Evolutionary conservation across 1,140 invertebrate species (phyloP), one percentile per base, ranked within the genome.

Genomic region (Notospermus geniculatus): DNA sequence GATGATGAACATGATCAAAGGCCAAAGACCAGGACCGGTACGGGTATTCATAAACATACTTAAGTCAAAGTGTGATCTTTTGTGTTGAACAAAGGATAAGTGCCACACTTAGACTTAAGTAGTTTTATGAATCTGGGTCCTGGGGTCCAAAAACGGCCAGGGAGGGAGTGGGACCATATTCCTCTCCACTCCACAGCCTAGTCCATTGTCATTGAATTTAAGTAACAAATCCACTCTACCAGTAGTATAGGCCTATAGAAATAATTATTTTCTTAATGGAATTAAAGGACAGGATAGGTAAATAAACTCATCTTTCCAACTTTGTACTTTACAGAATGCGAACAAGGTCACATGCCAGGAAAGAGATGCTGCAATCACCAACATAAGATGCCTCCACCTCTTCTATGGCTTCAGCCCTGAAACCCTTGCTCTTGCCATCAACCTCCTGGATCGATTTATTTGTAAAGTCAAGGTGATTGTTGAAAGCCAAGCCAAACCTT

Each of bases 401-500:
- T 66, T 66, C 64, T 66, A 62, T 46, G 54, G 54, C 17, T 63
- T 36, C 56, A 59, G 32, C 55, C 68, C 68, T 11, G 57, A 58
- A 27, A 69, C 68, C 7, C 57, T 65, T 54, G 60, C 61, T 19
- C 61, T 65, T 4, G 28, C 57, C 27, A 57, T 54, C 36, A 65
- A 57, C 43, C 56, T 69, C 15, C 27, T 69, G 22, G 68, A 69
- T 36, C 25, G 58, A 25, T 62, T 69, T 41, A 43, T 69, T 7
- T 28, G 56, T 2, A 56, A 66, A 54, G 66, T 69, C 1, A 68
- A 68, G 65, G 68, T 68, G 41, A 46, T n/a, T n/a, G n/a, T n/a
- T n/a, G n/a, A n/a, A n/a, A n/a, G n/a, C n/a, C n/a, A n/a, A n/a
- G n/a, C n/a, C n/a, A n/a, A n/a, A n/a, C n/a, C n/a, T n/a, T n/a